Base-by-base conservation (phyloP, 1,140 invertebrate genomes). In the Euwallacea fornicatus region DNA sequence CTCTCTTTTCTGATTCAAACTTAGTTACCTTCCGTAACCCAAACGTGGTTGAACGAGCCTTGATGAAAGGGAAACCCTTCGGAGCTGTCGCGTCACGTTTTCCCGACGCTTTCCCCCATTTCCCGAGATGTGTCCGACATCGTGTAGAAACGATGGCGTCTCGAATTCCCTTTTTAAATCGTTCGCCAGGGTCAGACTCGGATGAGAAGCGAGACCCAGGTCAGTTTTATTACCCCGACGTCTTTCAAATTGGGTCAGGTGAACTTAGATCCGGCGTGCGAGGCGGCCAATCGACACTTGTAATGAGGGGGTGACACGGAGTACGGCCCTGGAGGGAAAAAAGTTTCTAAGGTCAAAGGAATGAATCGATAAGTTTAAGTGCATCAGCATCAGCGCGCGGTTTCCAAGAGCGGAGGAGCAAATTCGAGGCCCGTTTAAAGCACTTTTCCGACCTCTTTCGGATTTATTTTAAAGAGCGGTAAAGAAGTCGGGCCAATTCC, bases 361-460 rank as follows among this genome's bases (percentile, higher is more conserved):
- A 58, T 67, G 55, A 67, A 67, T 67, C 66, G 66, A 67, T 67
- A 67, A 67, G 43, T 60, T 67, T 67, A 67, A 67, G 66, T 67
- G 66, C 66, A 67, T 67, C 64, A 66, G 64, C 64, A 66, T 66
- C 66, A 67, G 66, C 42, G 64, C 21, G 63, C 66, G 66, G 66
- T 67, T 67, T 67, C 66, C 50, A 43, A 11, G 54, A 15, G 41
- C 21, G 21, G 21, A 33, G 21, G 21, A 33, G 21, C 21, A 33
- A 33, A 33, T 33, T 33, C 21, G 66, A 59, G 55, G 42, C 55
- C 55, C 56, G 44, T 67, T 59, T 67, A 67, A 67, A 67, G 66
- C 66, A 67, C 66, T 67, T 67, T 67, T 67, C 66, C 66, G 54
- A 67, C 66, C 66, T 67, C 55, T 67, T 67, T 67, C 44, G 42